Conservation (phyloP, 2,113 vertebrate species). For the Cyprinus carpio region DNA sequence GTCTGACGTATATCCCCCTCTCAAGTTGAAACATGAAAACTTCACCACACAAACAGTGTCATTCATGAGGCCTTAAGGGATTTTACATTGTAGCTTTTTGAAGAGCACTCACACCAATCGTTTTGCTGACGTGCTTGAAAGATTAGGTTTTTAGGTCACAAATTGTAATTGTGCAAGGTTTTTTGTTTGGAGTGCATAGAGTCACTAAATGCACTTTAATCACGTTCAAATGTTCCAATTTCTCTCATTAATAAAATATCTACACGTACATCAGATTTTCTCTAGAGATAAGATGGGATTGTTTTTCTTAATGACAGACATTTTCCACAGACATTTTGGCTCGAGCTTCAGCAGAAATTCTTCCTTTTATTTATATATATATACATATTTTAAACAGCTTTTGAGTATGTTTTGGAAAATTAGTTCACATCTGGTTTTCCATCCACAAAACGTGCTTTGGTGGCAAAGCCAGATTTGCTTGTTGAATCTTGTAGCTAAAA, state of each 20-base stretch:
- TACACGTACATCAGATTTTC: constrained; percentile 31
- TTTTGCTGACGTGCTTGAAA: constrained; percentile 6
- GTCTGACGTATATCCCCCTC: constrained; percentile 44
- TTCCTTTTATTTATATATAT: constrained; percentile 32
- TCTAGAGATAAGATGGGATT: constrained; percentile 43
- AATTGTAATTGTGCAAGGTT: not conserved
- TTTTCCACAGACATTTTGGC: constrained; percentile 60
- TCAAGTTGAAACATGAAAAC: constrained; percentile 68
- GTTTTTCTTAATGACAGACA: constrained; percentile 59
- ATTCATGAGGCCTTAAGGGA: constrained; percentile 52
- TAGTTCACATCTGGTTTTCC: constrained; percentile 63
- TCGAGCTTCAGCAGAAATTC: constrained; percentile 68
- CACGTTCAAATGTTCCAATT: not conserved
- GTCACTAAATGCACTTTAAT: not conserved
- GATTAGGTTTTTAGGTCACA: not conserved
- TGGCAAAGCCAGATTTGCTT: constrained; percentile 44
- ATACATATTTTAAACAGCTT: constrained; percentile 32
- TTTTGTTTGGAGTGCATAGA: not conserved
- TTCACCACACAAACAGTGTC: constrained; percentile 29
- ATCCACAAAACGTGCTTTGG: constrained; percentile 39
- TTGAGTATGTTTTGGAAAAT: constrained; percentile 60
- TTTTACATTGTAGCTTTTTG: constrained; percentile 54
- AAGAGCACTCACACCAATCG: constrained; percentile 22
- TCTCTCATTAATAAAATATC: not conserved
- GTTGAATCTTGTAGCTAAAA: constrained; percentile 58